phyloP scores from a whole-genome alignment of 2,113 vertebrate genomes.

The Halcyon senegalensis region DNA sequence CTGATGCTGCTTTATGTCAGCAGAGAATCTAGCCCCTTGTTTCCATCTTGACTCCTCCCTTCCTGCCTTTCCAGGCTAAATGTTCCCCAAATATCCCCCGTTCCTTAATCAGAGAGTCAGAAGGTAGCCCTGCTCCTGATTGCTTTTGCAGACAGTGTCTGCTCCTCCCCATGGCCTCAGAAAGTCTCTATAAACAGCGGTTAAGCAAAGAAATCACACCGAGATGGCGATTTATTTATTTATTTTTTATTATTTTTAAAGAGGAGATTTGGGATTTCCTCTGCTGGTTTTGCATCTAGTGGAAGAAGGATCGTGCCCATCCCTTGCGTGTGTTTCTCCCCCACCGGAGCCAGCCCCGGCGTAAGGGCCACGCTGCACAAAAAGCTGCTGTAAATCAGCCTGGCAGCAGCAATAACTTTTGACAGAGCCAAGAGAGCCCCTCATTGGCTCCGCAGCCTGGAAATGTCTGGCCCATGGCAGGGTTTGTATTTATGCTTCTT shows the following conservation, averaged over 20 bases:
- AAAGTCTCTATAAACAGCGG: neutral
- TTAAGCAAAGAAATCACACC: neutral
- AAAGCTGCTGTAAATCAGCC: slow-evolving; percentile 45
- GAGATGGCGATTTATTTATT: neutral
- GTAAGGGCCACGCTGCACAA: neutral
- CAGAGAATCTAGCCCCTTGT: neutral
- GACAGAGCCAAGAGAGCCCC: neutral
- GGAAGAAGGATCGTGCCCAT: neutral
- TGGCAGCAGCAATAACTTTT: neutral
- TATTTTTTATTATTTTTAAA: neutral
- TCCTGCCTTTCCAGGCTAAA: slow-evolving; percentile 27
- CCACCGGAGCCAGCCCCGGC: rapidly evolving
- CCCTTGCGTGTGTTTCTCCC: neutral
- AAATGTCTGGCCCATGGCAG: neutral
- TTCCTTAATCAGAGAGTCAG: neutral
- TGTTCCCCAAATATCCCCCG: neutral
- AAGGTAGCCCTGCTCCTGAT: neutral
- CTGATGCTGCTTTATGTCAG: neutral
- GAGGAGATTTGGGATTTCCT: neutral
- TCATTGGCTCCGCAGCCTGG: neutral
- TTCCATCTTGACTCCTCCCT: neutral
- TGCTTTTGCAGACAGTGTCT: neutral
- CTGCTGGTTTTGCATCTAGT: neutral
- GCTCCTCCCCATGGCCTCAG: neutral
- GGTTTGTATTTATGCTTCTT: neutral